Percentiles rank a stretch among this genome's conserved stretches.
phyloP scores from a whole-genome alignment of 2,113 vertebrate genomes.

The Hemibagrus wyckioides region DNA sequence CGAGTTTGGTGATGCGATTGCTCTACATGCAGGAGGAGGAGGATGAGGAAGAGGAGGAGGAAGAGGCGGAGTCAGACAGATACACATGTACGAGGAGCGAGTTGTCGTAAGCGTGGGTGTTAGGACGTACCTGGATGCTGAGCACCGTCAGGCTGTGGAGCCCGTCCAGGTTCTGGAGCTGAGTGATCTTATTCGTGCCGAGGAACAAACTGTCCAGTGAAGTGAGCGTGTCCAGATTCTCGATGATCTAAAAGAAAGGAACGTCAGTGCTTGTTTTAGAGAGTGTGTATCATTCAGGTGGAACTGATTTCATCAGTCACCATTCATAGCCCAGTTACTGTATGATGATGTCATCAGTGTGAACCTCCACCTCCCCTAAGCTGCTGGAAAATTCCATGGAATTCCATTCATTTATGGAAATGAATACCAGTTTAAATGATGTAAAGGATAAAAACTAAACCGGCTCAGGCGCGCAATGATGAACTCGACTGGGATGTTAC shows the following conservation, averaged over 20 bases:
- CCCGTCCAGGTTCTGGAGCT: slow-evolving; percentile 91
- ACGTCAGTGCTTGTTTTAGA: not conserved
- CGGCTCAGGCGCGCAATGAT: not conserved
- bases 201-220: slow-evolving; percentile 92
- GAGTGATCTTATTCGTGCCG: slow-evolving; percentile 98
- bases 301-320: not conserved
- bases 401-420: no score
- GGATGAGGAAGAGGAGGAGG: not conserved
- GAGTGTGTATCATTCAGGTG: not conserved
- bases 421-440: not conserved
- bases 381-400: not conserved
- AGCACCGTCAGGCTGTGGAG: slow-evolving; percentile 90
- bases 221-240: slow-evolving; percentile 85
- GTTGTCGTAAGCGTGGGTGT: not conserved
- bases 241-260: slow-evolving; percentile 78
- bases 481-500: not conserved
- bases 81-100: not conserved
- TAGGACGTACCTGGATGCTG: slow-evolving; percentile 89
- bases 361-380: not conserved
- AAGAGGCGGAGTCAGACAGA: not conserved
- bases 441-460: not conserved
- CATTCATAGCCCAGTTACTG: not conserved
- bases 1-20: slow-evolving; percentile 96
- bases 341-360: slow-evolving; percentile 4
- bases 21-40: slow-evolving; percentile 72